Percentiles rank a stretch among this genome's conserved stretches.
Evolutionary conservation across 2,797 vertebrate species (phyloP).

Genomic region (Lepus townsendii): DNA sequence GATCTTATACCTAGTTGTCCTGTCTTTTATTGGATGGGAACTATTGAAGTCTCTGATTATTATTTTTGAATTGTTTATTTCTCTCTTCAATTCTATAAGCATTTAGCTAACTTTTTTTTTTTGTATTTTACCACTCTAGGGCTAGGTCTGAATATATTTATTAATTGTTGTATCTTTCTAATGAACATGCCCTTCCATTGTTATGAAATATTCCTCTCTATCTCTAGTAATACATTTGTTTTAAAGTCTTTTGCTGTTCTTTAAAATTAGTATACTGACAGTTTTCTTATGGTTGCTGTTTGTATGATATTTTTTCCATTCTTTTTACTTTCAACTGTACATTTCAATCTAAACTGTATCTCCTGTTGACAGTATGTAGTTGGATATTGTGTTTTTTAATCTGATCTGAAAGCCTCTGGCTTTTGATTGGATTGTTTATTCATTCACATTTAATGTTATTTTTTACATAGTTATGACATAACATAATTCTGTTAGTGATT

Average conservation of each 20-base stretch:
- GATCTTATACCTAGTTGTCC: not conserved
- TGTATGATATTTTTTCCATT: not conserved
- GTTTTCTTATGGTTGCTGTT: not conserved
- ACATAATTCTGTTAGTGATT: not conserved
- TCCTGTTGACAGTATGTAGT: not conserved
- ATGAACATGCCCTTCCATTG: not conserved
- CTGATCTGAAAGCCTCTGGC: not conserved
- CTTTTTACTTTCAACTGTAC: not conserved
- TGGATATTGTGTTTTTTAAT: not conserved
- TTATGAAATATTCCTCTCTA: not conserved
- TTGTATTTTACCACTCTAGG: not conserved
- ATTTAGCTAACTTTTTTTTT: not conserved
- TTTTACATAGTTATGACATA: not conserved
- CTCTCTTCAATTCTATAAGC: not conserved
- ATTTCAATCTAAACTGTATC: not conserved
- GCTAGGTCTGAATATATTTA: not conserved
- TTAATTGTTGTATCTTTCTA: not conserved
- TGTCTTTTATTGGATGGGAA: not conserved
- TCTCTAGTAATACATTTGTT: not conserved
- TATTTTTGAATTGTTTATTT: not conserved
- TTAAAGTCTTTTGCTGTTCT: not conserved
- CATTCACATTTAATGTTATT: not conserved
- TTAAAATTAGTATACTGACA: not conserved
- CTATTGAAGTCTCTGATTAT: not conserved
- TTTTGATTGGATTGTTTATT: not conserved